Base-by-base conservation (phyloP, 1,140 invertebrate species). In the Galleria mellonella region DNA sequence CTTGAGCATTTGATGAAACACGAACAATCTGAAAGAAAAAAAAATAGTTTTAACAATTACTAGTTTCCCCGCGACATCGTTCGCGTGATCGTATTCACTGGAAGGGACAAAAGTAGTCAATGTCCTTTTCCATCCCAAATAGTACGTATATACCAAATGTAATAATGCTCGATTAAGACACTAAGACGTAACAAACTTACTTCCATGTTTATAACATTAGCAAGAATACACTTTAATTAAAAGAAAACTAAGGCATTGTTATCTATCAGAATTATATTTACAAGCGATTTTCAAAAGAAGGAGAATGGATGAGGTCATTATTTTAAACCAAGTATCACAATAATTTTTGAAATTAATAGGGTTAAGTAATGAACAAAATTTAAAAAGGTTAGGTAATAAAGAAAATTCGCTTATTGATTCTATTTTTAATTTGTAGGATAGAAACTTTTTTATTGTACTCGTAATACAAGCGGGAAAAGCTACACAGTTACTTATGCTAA, bases 11-110 rank as follows among this genome's bases (percentile, higher is more conserved):
- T 72, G 71, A 15, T 78, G 74, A 2, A 66, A 37, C 28, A 55
- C 59, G 43, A 45, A 78, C 9, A 78, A 48, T 30, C 74, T 77
- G 69, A 32, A 72, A 72, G 9, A 49, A 60, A 58, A 53, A 47
- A 12, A 29, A 10, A 33, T 12, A 12, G 11, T 8, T 6, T 4
- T 33, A 2, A 12, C 14, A 32, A 2, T 12, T 4, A 33, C 5
- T 2, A 4, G 11, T n/a, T 3, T 31, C 30, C 2, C 9, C 3
- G 2, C 30, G 30, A n/a, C 30, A 10, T 31, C 9, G 30, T 8
- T 3, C 9, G 30, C 11, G 9, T 3, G 11, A 31, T 3, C 9
- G 11, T 31, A 10, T 31, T n/a, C 11, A n/a, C 11, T 4, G 3
- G 9, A n/a, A 31, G 2, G 2, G 2, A 31, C 9, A 3, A 9